Evolutionary conservation across 2,797 vertebrate species (phyloP).

Genomic region (Megaceryle alcyon): DNA sequence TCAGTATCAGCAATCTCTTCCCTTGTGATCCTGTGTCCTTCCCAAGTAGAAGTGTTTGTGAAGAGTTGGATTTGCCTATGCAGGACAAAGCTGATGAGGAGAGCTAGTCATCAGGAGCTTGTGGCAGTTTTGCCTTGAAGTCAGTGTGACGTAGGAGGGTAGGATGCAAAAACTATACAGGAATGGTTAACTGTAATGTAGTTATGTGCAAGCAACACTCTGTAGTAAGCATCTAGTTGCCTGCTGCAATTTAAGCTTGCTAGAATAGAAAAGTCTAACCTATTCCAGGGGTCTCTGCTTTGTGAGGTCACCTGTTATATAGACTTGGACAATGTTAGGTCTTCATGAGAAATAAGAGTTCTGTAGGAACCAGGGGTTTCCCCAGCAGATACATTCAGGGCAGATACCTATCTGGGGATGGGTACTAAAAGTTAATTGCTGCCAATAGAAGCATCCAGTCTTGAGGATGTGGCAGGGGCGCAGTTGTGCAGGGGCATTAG

Average conservation of each 20-base stretch:
- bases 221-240: conserved; percentile 76
- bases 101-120: background rate
- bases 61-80: background rate
- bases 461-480: background rate
- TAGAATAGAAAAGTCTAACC: conserved; percentile 79
- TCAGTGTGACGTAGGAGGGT: background rate
- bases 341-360: background rate
- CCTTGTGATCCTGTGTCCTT: rapidly evolving
- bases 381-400: background rate
- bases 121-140: background rate
- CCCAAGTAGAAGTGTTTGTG: background rate
- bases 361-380: background rate
- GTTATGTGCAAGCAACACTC: conserved; percentile 82
- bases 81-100: background rate
- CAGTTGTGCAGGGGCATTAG: background rate
- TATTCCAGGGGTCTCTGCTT: conserved; percentile 77
- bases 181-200: rapidly evolving
- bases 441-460: background rate
- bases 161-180: background rate
- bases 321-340: conserved; percentile 68
- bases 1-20: background rate
- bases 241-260: conserved; percentile 85
- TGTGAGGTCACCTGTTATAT: conserved; percentile 77
- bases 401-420: background rate
- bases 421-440: background rate